Base-by-base conservation (phyloP, 2,888 invertebrate species). In the Automeris io region DNA sequence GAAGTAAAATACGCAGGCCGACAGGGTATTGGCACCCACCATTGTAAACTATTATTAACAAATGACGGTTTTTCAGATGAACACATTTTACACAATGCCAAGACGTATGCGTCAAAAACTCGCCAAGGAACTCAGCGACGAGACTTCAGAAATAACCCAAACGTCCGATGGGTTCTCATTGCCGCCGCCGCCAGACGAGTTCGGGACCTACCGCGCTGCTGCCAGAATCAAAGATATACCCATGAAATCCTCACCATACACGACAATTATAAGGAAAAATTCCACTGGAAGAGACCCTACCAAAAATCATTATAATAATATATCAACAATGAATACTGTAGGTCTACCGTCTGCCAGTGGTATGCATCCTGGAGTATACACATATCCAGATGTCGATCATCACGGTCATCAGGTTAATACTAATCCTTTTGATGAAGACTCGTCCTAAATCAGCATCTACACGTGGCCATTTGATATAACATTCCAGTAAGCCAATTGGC, bases 51-150 rank as follows among this genome's bases (percentile, higher is more conserved):
- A n/a, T n/a, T n/a, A n/a, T n/a, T n/a, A n/a, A n/a, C n/a, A 33
- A 12, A 12, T 8, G 4, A n/a, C n/a, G n/a, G n/a, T 13, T 35
- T 78, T 74, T 40, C 55, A 82, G 85, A 79, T 81, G 73, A 83
- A 80, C 55, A 79, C 85, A 23, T 86, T 85, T 49, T 83, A 83
- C 51, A 85, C 86, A 7, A 85, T 86, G 76, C 86, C 86, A 5
- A 70, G 81, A 51, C 85, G 80, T 60, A 69, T 71, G 57, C 73
- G 77, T 1, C 73, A 78, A 38, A 86, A 77, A 53, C 39, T 68
- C 18, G 57, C 69, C 0, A 80, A 73, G 43, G 81, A 82, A 46
- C 54, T 80, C 25, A 80, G 78, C 53, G 85, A 85, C 47, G 85
- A 82, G 45, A 54, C 58, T 2, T 83, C 83, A 0, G 83, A 79